These are phyloP conservation scores for Drosophila subsilvestris DNA, from an alignment of 2,888 invertebrate species.

Conservation along the genomic window DNA sequence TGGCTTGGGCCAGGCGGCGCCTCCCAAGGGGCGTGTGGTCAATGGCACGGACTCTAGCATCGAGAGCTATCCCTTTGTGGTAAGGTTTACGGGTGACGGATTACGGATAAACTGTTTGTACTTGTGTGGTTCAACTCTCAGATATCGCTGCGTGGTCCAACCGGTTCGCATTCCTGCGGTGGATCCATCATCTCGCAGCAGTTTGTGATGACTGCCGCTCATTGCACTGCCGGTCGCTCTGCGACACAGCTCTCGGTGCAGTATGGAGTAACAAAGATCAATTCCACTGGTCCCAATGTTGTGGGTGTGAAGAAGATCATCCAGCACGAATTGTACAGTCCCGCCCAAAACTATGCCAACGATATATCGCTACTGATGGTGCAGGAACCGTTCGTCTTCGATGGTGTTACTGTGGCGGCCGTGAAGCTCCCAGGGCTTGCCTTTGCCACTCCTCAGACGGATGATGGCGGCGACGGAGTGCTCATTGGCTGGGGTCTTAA, in stretches of 20 bases:
- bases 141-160: constrained; percentile 69
- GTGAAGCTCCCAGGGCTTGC: constrained; percentile 72
- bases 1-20: constrained; percentile 47
- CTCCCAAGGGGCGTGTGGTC: constrained; percentile 73
- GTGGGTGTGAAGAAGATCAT: constrained; percentile 71
- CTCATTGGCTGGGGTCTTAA: constrained; percentile 82
- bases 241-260: constrained; percentile 62
- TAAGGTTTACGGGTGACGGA: constrained; percentile 29
- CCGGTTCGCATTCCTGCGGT: constrained; percentile 78
- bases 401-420: constrained; percentile 66
- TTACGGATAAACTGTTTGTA: background rate
- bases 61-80: constrained; percentile 78
- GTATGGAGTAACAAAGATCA: constrained; percentile 69
- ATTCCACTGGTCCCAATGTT: constrained; percentile 64
- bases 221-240: constrained; percentile 63
- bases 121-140: background rate
- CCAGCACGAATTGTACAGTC: constrained; percentile 80
- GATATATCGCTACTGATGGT: constrained; percentile 84
- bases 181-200: constrained; percentile 67
- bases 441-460: constrained; percentile 67
- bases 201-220: constrained; percentile 79
- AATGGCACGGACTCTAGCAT: constrained; percentile 77
- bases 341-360: constrained; percentile 73
- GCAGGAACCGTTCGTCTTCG: constrained; percentile 65
- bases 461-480: constrained; percentile 60